Conservation (phyloP, 37 sponge, comb jelly and placozoan genomes). For the Petrosia ficiformis region DNA sequence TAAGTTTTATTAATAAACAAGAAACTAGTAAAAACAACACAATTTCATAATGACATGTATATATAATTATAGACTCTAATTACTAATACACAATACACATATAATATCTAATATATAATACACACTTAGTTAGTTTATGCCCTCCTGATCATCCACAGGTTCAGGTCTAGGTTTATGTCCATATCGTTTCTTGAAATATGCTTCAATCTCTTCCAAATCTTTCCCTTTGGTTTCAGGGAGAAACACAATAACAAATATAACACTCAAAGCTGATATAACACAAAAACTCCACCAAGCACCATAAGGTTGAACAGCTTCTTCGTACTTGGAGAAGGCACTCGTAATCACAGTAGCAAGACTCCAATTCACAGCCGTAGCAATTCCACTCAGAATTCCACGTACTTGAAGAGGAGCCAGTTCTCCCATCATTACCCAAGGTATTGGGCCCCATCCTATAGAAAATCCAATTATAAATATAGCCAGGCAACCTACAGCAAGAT, state of each 20-base stretch:
- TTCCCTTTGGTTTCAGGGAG: conserved; percentile 19
- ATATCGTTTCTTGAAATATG: too few relatives aligned
- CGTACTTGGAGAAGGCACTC: neutral
- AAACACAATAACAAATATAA: neutral
- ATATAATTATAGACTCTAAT: too few relatives aligned
- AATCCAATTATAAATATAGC: neutral
- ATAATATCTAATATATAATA: too few relatives aligned
- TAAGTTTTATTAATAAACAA: too few relatives aligned
- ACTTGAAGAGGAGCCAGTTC: conserved; percentile 8
- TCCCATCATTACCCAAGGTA: conserved; percentile 11
- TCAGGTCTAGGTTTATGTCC: too few relatives aligned
- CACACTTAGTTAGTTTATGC: too few relatives aligned
- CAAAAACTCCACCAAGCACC: conserved; percentile 2
- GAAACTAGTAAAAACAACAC: too few relatives aligned
- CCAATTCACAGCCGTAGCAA: conserved; percentile 17
- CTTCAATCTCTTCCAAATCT: conserved; percentile 4
- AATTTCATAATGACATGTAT: too few relatives aligned
- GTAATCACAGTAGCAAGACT: neutral
- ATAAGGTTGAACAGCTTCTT: neutral
- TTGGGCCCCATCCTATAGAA: conserved; percentile 3
- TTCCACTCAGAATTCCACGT: neutral
- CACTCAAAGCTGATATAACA: neutral
- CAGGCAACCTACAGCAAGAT: conserved; percentile 1
- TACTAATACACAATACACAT: too few relatives aligned
- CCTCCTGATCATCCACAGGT: too few relatives aligned